Evolutionary conservation across 2,888 invertebrate species (phyloP), one percentile per base, ranked within the genome.

Genomic region (Odontomyia ornata): DNA sequence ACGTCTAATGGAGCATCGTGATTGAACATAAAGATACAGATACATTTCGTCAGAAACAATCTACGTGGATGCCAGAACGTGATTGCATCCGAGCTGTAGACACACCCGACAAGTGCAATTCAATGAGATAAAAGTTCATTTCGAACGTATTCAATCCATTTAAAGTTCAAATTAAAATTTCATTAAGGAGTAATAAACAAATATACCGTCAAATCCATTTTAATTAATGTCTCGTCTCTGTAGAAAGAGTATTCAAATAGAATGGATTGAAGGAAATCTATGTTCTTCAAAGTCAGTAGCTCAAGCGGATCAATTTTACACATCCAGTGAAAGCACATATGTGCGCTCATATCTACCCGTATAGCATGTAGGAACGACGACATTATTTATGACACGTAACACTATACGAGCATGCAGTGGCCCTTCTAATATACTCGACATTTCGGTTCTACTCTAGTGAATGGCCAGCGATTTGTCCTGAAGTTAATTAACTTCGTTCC

Each of bases 141-240:
- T 60, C 5, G 25, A 23, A 23, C 25, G 13, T 9, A 25, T 1
- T 13, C 7, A 25, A 60, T 23, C 60, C 60, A 60, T 25, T 30
- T 28, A 64, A 64, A 64, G 64, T 64, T 30, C 64, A 64, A 28
- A 64, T 64, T 64, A 15, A 27, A 64, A 28, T 64, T 28, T 64
- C 15, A 64, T 30, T 28, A 28, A 15, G 18, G n/a, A 13, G 23
- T 9, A n/a, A 15, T 30, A 30, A 64, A 64, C 30, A 64, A 30
- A 64, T 3, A 11, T 7, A 13, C 18, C 57, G 25, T 60, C 21
- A 9, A 60, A 23, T 23, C 57, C 64, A 30, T 30, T 64, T 64
- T 28, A 64, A 64, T 64, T 64, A 64, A 11, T 11, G 13, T 30
- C 30, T 15, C 60, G 56, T 5, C 7, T 56, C 4, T 60, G 15